These are phyloP conservation scores for Pocillopora verrucosa DNA, from an alignment of 64 coral and sea anemone genomes.

Conservation along the genomic window DNA sequence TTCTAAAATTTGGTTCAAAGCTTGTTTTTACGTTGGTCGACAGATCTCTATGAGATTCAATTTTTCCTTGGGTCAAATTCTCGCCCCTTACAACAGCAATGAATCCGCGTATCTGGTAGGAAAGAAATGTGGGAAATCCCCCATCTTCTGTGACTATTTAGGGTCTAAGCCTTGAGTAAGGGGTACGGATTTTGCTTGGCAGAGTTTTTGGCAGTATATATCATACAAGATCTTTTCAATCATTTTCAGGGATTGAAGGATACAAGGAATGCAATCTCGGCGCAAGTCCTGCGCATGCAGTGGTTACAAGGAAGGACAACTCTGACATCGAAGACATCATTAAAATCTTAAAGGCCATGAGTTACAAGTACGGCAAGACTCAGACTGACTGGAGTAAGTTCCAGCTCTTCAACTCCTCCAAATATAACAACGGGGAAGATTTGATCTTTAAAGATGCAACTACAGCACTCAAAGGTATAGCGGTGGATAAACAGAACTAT, in stretches of 20 bases:
- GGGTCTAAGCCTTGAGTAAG: too few relatives aligned
- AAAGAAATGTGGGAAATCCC: too few relatives aligned
- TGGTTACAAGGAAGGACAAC: constrained; percentile 19
- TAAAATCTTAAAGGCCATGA: not conserved
- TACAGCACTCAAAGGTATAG: constrained; percentile 9
- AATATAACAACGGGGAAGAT: not conserved
- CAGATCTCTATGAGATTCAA: too few relatives aligned
- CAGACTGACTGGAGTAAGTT: not conserved
- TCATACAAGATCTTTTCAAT: not conserved
- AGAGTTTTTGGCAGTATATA: too few relatives aligned
- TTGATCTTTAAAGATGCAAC: constrained; percentile 69
- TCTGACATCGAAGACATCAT: not conserved
- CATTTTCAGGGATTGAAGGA: not conserved
- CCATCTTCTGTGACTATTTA: too few relatives aligned
- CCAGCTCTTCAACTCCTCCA: constrained; percentile 27
- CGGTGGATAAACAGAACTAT: not conserved
- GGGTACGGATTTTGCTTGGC: too few relatives aligned
- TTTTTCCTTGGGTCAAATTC: too few relatives aligned
- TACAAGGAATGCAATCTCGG: constrained; percentile 16
- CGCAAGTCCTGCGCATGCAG: not conserved
- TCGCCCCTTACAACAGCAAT: too few relatives aligned
- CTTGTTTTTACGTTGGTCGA: too few relatives aligned
- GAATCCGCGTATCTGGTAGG: too few relatives aligned
- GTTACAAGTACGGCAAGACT: not conserved
- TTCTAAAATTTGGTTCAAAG: too few relatives aligned